Evolutionary conservation across 2,888 invertebrate genomes (phyloP), one percentile per base, ranked within the genome.

Genomic region (Agapetus fuscipes): DNA sequence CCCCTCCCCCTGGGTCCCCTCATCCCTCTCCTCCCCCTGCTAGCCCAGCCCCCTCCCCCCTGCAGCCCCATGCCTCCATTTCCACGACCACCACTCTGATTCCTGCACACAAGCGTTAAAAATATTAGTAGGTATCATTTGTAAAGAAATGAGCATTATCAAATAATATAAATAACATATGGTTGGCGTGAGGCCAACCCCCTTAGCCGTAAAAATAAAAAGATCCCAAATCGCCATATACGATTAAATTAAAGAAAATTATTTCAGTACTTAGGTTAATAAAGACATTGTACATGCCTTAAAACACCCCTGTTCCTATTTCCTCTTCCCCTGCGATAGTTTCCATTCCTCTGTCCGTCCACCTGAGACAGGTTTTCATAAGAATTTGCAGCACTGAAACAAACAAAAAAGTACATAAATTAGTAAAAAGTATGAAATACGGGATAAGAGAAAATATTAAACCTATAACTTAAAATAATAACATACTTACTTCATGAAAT

Each of bases 331-430:
- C 35, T 20, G 7, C 31, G 25, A 17, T 15, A 13, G 12, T 26
- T 30, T 14, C 28, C 25, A 17, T 42, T 37, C 9, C 26, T 24
- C 17, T 17, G 15, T 25, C 39, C 27, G 25, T 20, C 17, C 27
- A n/a, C 30, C 24, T 6, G 45, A 41, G 3, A 41, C 3, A 39
- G 25, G 16, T 45, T 31, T 11, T 35, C 33, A 12, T 20, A 29
- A 7, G 45, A 45, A 29, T 38, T 35, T 9, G 45, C 30, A 11
- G 35, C 38, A 17, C 45, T 45, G 20, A 9, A 35, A 43, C 14
- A 20, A 15, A 15, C 4, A 20, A 20, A 20, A 20, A 20, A 20
- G 9, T 6, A 20, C 20, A 20, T 20, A 20, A 6, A 6, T 20
- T 6, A 20, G 9, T 10, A 3, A n/a, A 11, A 25, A 13, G 15